Evolutionary conservation across 2,113 vertebrate species (phyloP).

Genomic region (Dicentrarchus labrax): DNA sequence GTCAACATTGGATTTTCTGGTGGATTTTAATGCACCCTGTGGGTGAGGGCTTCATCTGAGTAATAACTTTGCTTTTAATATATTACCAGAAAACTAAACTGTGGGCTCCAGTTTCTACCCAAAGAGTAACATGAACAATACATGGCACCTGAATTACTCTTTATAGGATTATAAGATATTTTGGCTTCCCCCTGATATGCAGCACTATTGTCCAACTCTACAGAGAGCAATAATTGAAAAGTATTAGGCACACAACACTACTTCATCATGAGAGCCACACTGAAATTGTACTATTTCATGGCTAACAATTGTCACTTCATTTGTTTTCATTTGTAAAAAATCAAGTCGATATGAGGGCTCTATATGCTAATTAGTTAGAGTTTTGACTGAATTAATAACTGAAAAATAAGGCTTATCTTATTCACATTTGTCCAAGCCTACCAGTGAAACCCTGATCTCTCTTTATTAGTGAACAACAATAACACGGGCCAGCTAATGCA

Average conservation of each 20-base stretch:
- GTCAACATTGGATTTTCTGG: not conserved
- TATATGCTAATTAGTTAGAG: not conserved
- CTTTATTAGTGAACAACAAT: constrained; percentile 30
- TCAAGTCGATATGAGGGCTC: not conserved
- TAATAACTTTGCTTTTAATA: not conserved
- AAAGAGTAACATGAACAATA: constrained; percentile 28
- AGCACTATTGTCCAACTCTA: not conserved
- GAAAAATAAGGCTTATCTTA: not conserved
- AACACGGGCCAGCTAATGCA: constrained; percentile 28
- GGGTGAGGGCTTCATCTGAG: not conserved
- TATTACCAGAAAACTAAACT: constrained; percentile 8
- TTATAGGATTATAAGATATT: not conserved
- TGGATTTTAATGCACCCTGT: not conserved
- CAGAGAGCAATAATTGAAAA: not conserved
- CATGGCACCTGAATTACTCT: not conserved
- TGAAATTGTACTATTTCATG: not conserved
- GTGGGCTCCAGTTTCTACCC: not conserved
- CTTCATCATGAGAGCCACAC: not conserved
- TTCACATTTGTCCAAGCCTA: constrained; percentile 8
- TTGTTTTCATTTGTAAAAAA: constrained; percentile 18
- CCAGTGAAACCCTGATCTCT: constrained; percentile 25
- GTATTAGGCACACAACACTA: not conserved
- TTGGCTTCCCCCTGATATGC: not conserved
- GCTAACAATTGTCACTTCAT: not conserved
- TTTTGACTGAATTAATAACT: constrained; percentile 11